Percentiles rank a stretch among this genome's conserved stretches.
Conservation (phyloP, 2,888 invertebrate genomes). For the Parascotia fuliginaria region DNA sequence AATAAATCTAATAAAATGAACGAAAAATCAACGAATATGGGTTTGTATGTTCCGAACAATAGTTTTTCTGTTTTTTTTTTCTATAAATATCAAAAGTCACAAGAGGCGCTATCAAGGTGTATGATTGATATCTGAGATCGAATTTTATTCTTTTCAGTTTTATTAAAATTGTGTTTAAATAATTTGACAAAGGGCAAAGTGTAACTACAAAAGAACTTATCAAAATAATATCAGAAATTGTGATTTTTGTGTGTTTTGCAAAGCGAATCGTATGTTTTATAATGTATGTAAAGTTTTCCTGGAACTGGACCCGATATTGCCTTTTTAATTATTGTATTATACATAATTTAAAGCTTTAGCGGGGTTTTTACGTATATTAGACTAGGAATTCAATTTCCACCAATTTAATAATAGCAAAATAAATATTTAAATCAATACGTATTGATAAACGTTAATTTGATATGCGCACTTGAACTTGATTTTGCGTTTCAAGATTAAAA, state of each 20-base stretch:
- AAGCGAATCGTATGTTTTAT: background rate
- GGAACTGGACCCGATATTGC: slow-evolving; percentile 1
- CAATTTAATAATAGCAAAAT: background rate
- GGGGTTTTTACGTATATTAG: background rate
- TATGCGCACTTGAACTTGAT: background rate
- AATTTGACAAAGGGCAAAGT: slow-evolving; percentile 3
- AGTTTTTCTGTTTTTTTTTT: slow-evolving; percentile 22
- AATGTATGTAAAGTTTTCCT: background rate
- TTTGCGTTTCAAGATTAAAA: no score
- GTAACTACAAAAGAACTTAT: background rate
- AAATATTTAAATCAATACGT: background rate
- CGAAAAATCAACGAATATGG: background rate
- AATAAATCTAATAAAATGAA: slow-evolving; percentile 8
- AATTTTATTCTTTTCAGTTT: slow-evolving; percentile 12
- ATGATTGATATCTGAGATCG: slow-evolving; percentile 26
- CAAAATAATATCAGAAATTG: slow-evolving; percentile 1
- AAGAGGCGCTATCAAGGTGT: slow-evolving; percentile 32
- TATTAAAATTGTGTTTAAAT: slow-evolving; percentile 8
- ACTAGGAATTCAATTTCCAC: background rate
- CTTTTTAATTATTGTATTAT: background rate
- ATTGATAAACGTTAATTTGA: background rate
- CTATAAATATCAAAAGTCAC: slow-evolving; percentile 28
- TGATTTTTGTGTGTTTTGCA: slow-evolving; percentile 5
- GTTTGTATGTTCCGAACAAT: slow-evolving; percentile 9
- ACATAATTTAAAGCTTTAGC: background rate